Evolutionary conservation across 2,797 vertebrate species (phyloP).

Genomic region (Rhodeus uyekii): DNA sequence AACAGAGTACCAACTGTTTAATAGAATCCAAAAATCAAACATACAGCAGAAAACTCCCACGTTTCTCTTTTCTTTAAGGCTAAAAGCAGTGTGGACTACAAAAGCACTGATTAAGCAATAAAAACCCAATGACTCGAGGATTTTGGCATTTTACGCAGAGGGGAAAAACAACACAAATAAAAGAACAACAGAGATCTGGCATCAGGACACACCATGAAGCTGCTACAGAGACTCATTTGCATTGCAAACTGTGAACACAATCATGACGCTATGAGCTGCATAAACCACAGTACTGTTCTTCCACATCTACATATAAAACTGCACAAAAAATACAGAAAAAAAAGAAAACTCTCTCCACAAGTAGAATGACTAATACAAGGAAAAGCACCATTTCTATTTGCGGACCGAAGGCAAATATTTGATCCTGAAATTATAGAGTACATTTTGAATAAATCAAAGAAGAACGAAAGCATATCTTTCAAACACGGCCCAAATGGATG

Average conservation of each 20-base stretch:
- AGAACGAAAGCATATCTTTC: conserved; percentile 10
- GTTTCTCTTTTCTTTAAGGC: conserved; percentile 63
- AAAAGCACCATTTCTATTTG: conserved; percentile 49
- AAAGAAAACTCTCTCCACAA: conserved; percentile 15
- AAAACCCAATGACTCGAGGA: conserved; percentile 46
- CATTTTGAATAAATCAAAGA: conserved; percentile 34
- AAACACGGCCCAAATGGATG: conserved; percentile 28
- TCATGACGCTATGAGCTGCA: conserved; percentile 31
- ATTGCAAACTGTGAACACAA: conserved; percentile 41
- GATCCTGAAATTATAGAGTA: conserved; percentile 38
- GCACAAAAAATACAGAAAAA: neutral
- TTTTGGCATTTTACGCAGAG: conserved; percentile 47
- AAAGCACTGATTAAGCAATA: conserved; percentile 59
- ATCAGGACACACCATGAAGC: neutral
- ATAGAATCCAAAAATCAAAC: conserved; percentile 69
- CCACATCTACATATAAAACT: conserved; percentile 32
- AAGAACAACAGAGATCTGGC: conserved; percentile 18
- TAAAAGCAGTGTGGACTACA: conserved; percentile 63
- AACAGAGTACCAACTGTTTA: conserved; percentile 47
- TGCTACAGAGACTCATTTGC: conserved; percentile 33
- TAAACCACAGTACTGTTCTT: conserved; percentile 32
- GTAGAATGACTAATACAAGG: conserved; percentile 35
- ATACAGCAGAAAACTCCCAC: conserved; percentile 65
- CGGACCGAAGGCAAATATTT: conserved; percentile 49
- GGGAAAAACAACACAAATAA: conserved; percentile 17